phyloP scores from a whole-genome alignment of 2,888 invertebrate genomes.

The Chironomus tentans region DNA sequence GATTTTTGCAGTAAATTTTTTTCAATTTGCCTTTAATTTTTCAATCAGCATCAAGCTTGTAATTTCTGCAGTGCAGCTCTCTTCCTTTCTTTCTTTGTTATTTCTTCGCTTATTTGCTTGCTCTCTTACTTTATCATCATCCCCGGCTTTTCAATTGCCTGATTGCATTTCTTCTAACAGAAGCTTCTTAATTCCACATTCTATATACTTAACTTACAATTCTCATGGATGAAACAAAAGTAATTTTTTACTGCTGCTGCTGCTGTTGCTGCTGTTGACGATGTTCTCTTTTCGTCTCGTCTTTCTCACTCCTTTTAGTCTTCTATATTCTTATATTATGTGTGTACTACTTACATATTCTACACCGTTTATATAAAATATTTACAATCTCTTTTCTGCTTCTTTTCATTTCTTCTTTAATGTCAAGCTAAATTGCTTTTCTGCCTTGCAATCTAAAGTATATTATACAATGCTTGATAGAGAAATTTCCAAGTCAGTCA shows the following conservation, averaged over 20 bases:
- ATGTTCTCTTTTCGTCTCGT: not conserved
- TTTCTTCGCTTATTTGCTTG: not conserved
- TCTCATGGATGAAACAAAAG: not conserved
- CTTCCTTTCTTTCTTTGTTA: not conserved
- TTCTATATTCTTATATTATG: not conserved
- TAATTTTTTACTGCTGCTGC: not conserved
- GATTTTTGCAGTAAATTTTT: not conserved
- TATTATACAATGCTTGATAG: not conserved
- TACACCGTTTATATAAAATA: constrained; percentile 3
- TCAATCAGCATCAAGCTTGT: constrained; percentile 7
- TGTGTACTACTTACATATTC: constrained; percentile 2
- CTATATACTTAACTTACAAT: not conserved
- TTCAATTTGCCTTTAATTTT: constrained; percentile 23
- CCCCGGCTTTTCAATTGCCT: not conserved
- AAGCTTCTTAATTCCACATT: constrained; percentile 19
- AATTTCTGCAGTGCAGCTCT: not conserved
- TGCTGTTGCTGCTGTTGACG: not conserved
- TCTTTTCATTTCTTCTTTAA: constrained; percentile 10
- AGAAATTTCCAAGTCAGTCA: not conserved
- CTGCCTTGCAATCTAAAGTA: constrained; percentile 4
- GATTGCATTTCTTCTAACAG: constrained; percentile 5
- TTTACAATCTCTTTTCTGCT: not conserved
- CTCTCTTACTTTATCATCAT: not conserved
- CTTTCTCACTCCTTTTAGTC: not conserved
- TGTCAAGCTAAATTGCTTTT: constrained; percentile 23